Evolutionary conservation across 1,140 invertebrate genomes (phyloP), one percentile per base, ranked within the genome.

Genomic region (Procambarus virginalis): DNA sequence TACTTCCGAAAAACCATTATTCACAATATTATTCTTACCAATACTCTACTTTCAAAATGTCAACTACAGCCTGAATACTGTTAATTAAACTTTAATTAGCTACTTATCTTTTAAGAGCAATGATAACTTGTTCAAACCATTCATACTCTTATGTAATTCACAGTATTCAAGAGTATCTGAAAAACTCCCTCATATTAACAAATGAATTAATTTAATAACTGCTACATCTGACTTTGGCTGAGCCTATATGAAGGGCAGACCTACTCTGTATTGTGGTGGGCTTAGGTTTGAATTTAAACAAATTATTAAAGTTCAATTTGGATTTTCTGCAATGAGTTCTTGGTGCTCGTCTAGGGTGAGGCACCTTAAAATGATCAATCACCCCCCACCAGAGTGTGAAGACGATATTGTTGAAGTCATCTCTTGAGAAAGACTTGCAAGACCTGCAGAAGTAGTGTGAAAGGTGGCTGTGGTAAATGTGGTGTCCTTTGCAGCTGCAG

Each of bases 291-390:
- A 73, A 4, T 73, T 73, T 22, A 20, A 6, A 9, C 2, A 8
- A 8, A 34, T 34, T 73, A 9, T 34, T 73, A 4, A 0, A 34
- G 68, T 34, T 34, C n/a, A 73, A 12, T 34, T 20, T 79, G 51
- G 48, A 51, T 55, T 79, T 79, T 20, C 45, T 51, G 9, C 17
- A 20, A 49, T n/a, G 22, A 3, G 17, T 51, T 17, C 77, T 79
- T 79, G 17, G 17, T 3, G 77, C 77, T 55, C 48, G 77, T 17
- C 77, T 51, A 51, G 48, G 77, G 51, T 79, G 55, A n/a, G 77
- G 77, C 77, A 79, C 77, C 34, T 79, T 79, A 55, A 79, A 79
- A 45, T 79, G n/a, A n/a, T 51, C 51, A 12, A 49, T 79, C 48
- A 49, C 77, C 77, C 77, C 55, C 77, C 77, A 79, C 77, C 77